A percentile compares a stretch with the other conserved stretches of the same genome.
Evolutionary conservation across 2,797 vertebrate genomes (phyloP).

Genomic region (Zalophus californianus): DNA sequence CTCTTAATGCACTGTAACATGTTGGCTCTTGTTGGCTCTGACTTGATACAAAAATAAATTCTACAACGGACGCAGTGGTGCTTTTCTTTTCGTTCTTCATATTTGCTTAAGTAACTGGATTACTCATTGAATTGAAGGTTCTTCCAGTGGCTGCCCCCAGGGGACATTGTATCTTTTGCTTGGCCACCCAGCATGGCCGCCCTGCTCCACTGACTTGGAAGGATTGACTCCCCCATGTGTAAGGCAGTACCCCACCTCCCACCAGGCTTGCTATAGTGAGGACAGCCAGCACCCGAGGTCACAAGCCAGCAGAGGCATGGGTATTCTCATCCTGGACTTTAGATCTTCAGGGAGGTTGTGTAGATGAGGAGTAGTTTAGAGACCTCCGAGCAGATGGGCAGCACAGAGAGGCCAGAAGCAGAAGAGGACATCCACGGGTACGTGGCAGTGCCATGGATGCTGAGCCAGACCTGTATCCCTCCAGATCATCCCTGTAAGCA

Average conservation of each 20-base stretch:
- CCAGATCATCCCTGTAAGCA: neutral
- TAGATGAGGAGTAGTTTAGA: neutral
- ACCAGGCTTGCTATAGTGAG: neutral
- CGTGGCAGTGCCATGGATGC: accelerated
- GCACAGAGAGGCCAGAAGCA: neutral
- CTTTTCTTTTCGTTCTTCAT: neutral
- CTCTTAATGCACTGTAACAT: neutral
- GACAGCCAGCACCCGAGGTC: neutral
- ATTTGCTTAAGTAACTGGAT: neutral
- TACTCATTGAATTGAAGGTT: neutral
- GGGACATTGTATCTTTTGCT: neutral
- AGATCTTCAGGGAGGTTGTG: neutral
- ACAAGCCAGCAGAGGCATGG: accelerated
- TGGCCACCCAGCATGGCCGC: neutral
- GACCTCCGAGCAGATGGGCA: neutral
- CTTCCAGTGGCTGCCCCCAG: neutral
- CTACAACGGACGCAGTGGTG: neutral
- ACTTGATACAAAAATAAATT: neutral
- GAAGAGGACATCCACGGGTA: neutral
- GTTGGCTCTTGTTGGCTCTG: neutral
- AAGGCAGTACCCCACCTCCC: neutral
- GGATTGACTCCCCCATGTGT: neutral
- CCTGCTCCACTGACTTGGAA: neutral
- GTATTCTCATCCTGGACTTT: neutral
- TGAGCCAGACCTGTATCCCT: accelerated